A percentile compares a stretch with the other conserved stretches of the same genome.
Evolutionary conservation across 2,797 vertebrate genomes (phyloP).

Genomic region (Gouania willdenowi): DNA sequence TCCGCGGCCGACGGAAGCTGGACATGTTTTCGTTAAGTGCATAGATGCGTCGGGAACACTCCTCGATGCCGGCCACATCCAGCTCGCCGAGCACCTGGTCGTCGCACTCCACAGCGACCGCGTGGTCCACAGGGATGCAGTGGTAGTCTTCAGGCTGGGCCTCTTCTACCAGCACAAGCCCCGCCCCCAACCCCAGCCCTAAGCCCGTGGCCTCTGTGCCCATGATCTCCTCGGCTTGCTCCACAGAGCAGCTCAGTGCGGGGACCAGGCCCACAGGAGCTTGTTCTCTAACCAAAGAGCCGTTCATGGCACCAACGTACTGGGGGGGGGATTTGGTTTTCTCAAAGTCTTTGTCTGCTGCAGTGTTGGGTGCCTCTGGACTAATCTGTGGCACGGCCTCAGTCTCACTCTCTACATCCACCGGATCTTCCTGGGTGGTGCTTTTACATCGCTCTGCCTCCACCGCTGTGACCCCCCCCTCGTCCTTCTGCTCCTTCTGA

Average conservation of each 20-base stretch:
- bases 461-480: background rate
- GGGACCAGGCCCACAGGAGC: conserved; percentile 29
- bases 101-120: conserved; percentile 94
- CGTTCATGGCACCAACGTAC: conserved; percentile 74
- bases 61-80: conserved; percentile 83
- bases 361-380: conserved; percentile 9
- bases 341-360: conserved; percentile 32
- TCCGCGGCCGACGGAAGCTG: conserved; percentile 90
- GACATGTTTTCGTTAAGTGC: conserved; percentile 93
- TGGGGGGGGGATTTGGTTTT: conserved; percentile 40
- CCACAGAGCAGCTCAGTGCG: conserved; percentile 84
- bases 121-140: conserved; percentile 92
- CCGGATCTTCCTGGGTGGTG: conserved; percentile 7
- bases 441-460: conserved; percentile 9
- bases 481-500: conserved; percentile 6
- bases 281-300: conserved; percentile 57
- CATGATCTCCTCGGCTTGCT: conserved; percentile 94
- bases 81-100: conserved; percentile 94
- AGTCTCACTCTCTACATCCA: conserved; percentile 15
- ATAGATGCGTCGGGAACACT: conserved; percentile 95
- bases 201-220: conserved; percentile 87
- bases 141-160: conserved; percentile 83
- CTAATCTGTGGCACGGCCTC: conserved; percentile 19
- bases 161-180: conserved; percentile 62
- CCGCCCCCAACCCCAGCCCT: conserved; percentile 50